Evolutionary conservation across 2,888 invertebrate genomes (phyloP).

Genomic region (Apodemia duryi): DNA sequence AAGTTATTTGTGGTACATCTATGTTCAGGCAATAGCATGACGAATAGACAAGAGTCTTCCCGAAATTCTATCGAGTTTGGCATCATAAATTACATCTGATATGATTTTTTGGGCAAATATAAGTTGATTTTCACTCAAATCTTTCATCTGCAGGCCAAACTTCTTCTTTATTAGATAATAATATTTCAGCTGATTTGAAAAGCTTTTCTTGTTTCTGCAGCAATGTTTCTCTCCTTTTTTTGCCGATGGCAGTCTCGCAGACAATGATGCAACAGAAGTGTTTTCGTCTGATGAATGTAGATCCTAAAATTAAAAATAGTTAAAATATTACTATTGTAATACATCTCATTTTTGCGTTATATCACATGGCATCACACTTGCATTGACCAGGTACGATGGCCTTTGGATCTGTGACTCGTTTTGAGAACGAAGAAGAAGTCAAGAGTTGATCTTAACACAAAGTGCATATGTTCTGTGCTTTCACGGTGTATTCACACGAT

Average conservation of each 20-base stretch:
- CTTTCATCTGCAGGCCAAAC: slow-evolving; percentile 14
- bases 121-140: background rate
- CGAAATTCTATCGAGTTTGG: slow-evolving; percentile 13
- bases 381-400: no score
- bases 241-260: background rate
- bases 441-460: no score
- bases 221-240: slow-evolving; percentile 16
- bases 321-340: no score
- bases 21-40: background rate
- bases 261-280: slow-evolving; percentile 7
- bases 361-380: no score
- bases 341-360: no score
- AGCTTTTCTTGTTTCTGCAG: slow-evolving; percentile 15
- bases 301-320: background rate
- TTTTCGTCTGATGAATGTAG: background rate
- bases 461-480: no score
- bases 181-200: slow-evolving; percentile 17
- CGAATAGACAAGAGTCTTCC: slow-evolving; percentile 19
- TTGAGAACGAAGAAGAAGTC: no score
- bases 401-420: no score
- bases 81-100: slow-evolving; percentile 18
- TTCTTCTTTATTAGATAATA: slow-evolving; percentile 15
- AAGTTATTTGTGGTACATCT: no score
- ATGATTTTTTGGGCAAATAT: slow-evolving; percentile 1
- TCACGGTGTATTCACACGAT: no score